Evolutionary conservation across 2,113 vertebrate species (phyloP), one percentile per base, ranked within the genome.

Genomic region (Psettodes erumei): DNA sequence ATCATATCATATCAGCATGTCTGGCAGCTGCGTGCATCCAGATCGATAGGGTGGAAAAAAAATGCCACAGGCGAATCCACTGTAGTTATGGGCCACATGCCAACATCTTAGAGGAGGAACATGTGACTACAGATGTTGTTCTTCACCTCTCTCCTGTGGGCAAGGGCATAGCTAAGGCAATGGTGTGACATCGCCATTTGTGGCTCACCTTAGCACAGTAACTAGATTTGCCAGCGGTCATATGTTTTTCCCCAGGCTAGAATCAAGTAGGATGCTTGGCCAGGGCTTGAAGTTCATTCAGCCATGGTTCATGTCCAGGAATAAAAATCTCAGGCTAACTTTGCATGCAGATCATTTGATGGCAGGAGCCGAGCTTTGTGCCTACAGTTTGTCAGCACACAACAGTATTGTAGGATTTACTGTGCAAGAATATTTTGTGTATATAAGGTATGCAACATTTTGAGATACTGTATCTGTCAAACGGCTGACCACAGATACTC

Each of bases 101-200:
- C 61, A 86, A 43, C 62, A 45, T 62, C 53, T 77, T 73, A 60
- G 59, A 74, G 72, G 65, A 85, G 83, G 40, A 72, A 82, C 51
- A 51, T 69, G 32, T 66, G 70, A 68, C 35, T 68, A 53, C 76
- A 60, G 54, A 76, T 81, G 74, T 81, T 77, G 58, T 81, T 76
- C 56, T 60, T 82, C 54, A 75, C 61, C 71, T 51, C 23, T 30
- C 61, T 84, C 30, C 79, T 71, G 28, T 51, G 45, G 58, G 79
- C 72, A 81, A 82, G 58, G 70, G 10, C 77, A 83, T 21, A 27
- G 42, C 43, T 42, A 62, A 81, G 62, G 54, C 65, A 77, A 13
- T 59, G 9, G 32, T 30, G 51, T 70, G 67, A 81, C 65, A 37
- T 47, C 5, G 10, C 19, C 45, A 55, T 71, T 77, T 78, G 58